Conservation (phyloP, 2,113 vertebrate species). For the Ochotona curzoniae region DNA sequence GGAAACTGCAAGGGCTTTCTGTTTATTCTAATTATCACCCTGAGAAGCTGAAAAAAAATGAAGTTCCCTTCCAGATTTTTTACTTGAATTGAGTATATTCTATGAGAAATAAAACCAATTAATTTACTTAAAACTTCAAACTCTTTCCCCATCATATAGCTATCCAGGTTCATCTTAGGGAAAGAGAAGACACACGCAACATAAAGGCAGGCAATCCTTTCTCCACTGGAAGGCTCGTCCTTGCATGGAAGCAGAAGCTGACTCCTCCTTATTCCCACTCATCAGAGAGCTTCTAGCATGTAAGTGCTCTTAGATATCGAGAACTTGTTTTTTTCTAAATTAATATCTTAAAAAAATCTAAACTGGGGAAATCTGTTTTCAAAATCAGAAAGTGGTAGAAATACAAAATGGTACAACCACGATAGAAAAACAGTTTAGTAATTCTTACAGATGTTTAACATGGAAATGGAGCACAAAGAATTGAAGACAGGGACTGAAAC, state of each 20-base stretch:
- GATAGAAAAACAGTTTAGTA: background rate
- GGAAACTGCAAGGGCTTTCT: background rate
- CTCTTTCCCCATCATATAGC: background rate
- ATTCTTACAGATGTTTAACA: background rate
- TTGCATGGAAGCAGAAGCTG: background rate
- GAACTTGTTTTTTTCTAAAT: background rate
- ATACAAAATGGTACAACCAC: background rate
- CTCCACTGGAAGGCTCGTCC: background rate
- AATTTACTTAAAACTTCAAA: background rate
- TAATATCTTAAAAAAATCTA: background rate
- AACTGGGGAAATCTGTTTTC: background rate
- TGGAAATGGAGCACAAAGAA: background rate
- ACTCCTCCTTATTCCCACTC: background rate
- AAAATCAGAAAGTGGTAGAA: background rate
- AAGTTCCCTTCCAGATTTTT: background rate
- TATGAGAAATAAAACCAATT: background rate
- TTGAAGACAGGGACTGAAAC: background rate
- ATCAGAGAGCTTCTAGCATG: background rate
- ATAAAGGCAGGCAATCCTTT: background rate
- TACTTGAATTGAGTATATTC: background rate
- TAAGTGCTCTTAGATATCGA: background rate
- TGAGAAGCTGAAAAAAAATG: conserved; percentile 10
- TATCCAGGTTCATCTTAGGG: background rate
- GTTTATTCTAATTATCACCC: background rate
- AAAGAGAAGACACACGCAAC: background rate